These are phyloP conservation scores for Caenorhabditis auriculariae DNA, from an alignment of 2,888 invertebrate genomes.

Conservation along the genomic window DNA sequence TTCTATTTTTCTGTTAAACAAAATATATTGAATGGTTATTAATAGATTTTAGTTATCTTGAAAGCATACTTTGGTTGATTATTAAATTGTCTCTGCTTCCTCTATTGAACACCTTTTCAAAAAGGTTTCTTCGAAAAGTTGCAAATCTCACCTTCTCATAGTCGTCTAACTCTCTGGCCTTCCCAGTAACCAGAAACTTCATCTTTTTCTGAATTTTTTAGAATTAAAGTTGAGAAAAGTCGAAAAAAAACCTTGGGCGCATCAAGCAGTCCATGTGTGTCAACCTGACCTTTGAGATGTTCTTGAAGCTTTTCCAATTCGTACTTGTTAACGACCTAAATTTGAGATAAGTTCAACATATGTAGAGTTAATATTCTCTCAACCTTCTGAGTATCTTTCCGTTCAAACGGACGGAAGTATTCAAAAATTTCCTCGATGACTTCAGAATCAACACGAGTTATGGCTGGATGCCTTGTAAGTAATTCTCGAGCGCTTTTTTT, in stretches of 20 bases:
- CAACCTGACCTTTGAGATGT: conserved; percentile 38
- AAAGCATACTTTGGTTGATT: no score
- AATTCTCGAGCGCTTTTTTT: conserved; percentile 19
- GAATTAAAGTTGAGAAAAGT: neutral
- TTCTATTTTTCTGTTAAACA: no score
- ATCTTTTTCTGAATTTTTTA: neutral
- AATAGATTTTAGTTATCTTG: no score
- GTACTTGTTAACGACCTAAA: conserved; percentile 43
- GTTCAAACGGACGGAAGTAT: conserved; percentile 57
- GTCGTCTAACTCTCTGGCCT: conserved; percentile 18
- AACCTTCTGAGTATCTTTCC: conserved; percentile 48
- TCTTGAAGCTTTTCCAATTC: conserved; percentile 41
- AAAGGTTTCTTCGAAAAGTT: no score
- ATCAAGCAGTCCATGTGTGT: conserved; percentile 19
- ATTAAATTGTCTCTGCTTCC: no score
- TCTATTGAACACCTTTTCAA: no score
- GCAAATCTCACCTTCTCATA: conserved; percentile 26
- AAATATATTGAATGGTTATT: no score
- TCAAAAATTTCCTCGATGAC: conserved; percentile 48
- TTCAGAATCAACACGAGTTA: conserved; percentile 41
- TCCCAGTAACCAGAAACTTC: conserved; percentile 15
- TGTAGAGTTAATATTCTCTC: neutral
- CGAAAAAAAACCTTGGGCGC: conserved; percentile 13
- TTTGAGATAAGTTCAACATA: neutral
- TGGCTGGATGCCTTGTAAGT: conserved; percentile 21